Evolutionary conservation across 2,888 invertebrate species (phyloP), one percentile per base, ranked within the genome.

Genomic region (Drosophila paramelanica): DNA sequence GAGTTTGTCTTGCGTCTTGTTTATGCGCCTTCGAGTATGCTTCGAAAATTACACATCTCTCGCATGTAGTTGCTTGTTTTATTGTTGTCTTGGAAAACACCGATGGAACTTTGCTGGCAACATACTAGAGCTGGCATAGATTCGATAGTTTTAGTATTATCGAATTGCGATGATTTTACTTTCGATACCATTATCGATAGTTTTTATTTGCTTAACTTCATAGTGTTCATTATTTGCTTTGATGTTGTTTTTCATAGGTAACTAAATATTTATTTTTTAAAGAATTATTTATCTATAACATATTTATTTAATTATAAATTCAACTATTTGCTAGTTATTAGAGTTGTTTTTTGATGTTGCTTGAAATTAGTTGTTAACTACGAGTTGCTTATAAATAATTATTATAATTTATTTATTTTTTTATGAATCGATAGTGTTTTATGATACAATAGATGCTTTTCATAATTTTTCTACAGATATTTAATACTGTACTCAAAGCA

Each of bases 31-130:
- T 39, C 8, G 58, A 58, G 73, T 67, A 51, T 67, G 58, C 67
- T 45, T 38, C 68, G 83, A 49, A 77, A 77, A 77, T 77, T 77
- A 67, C 73, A 73, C 51, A 61, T 47, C 57, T 51, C 33, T 45
- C 43, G 23, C 57, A 47, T 67, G 73, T 55, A 55, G 45, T 55
- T 59, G 39, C 20, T 33, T 58, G 45, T 36, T 11, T 45, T 62
- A 27, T 36, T 61, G 31, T 70, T 47, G 52, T 36, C 33, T 64
- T 14, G 27, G 57, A 70, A 53, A 58, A 53, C 62, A 53, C 33
- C n/a, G 57, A 33, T 46, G 36, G 38, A 14, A 14, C 20, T 4
- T 13, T 51, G 55, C 13, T 25, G 36, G 17, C 47, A 47, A 6
- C 39, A 5, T 14, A 14, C 23, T 31, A 25, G 13, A 38, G 56